Conservation (phyloP, 2,888 invertebrate species). For the Frankliniella intonsa region DNA sequence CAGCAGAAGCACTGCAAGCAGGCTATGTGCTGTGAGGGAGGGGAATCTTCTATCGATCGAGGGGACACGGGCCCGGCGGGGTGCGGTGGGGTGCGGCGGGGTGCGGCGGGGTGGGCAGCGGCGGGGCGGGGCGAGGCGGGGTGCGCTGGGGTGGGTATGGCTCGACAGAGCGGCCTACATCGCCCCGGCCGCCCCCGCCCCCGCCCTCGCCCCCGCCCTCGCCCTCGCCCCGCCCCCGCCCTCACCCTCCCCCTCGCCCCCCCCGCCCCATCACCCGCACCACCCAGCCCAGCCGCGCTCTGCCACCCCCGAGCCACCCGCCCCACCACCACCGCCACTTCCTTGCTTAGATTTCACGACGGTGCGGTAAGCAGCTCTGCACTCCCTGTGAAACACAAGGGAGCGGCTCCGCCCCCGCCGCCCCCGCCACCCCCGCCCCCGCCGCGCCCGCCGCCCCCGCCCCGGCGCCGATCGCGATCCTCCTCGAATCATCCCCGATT, state of each 20-base stretch:
- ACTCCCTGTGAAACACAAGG: background rate
- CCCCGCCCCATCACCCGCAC: background rate
- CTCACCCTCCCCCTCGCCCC: background rate
- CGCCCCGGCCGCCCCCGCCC: background rate
- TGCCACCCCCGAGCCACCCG: background rate
- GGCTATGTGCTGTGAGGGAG: background rate
- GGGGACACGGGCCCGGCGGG: background rate
- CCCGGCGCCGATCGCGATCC: background rate
- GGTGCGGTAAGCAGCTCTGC: background rate
- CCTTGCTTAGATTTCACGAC: constrained; percentile 16
- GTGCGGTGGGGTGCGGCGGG: background rate
- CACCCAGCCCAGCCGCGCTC: background rate
- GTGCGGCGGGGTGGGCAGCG: background rate
- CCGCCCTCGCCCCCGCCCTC: background rate
- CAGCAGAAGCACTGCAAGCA: too few relatives aligned
- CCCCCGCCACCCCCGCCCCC: background rate
- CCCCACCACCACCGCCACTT: background rate
- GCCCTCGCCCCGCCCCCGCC: background rate
- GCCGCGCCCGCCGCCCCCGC: background rate
- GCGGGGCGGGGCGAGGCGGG: background rate
- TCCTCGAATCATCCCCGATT: too few relatives aligned
- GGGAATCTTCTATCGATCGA: constrained; percentile 24
- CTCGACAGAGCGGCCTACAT: background rate
- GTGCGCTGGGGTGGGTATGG: background rate
- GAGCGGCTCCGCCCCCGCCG: background rate